Evolutionary conservation across 2,113 vertebrate genomes (phyloP).

Genomic region (Etia nguti): DNA sequence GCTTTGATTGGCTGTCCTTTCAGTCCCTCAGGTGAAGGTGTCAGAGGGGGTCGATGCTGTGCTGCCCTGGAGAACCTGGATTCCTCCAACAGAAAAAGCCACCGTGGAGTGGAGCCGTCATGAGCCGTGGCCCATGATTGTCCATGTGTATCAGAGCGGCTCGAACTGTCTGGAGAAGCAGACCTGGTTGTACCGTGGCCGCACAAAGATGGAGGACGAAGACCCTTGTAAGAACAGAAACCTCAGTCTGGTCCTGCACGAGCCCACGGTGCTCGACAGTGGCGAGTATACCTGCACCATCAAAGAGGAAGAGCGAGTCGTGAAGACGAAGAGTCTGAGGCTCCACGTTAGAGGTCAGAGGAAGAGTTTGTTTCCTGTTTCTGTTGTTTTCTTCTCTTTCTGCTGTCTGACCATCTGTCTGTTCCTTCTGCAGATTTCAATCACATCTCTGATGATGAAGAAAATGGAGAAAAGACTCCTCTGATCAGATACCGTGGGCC

Average conservation of each 20-base stretch:
- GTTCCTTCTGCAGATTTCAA: not conserved
- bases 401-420: not conserved
- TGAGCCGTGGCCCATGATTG: not conserved
- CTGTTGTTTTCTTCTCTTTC: not conserved
- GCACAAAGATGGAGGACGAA: not conserved
- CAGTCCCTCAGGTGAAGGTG: not conserved
- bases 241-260: not conserved
- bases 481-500: not conserved
- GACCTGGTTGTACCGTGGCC: not conserved
- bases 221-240: not conserved
- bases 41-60: not conserved
- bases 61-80: not conserved
- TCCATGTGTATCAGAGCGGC: not conserved
- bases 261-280: not conserved
- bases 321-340: not conserved
- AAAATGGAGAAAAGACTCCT: not conserved
- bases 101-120: not conserved
- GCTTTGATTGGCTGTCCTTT: not conserved
- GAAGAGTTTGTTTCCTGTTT: not conserved
- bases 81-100: not conserved
- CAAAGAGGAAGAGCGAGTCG: not conserved
- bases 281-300: not conserved
- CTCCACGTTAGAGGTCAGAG: not conserved
- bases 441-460: not conserved
- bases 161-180: not conserved